phyloP scores from a whole-genome alignment of 2,888 invertebrate genomes.

The Andrena flavipes region DNA sequence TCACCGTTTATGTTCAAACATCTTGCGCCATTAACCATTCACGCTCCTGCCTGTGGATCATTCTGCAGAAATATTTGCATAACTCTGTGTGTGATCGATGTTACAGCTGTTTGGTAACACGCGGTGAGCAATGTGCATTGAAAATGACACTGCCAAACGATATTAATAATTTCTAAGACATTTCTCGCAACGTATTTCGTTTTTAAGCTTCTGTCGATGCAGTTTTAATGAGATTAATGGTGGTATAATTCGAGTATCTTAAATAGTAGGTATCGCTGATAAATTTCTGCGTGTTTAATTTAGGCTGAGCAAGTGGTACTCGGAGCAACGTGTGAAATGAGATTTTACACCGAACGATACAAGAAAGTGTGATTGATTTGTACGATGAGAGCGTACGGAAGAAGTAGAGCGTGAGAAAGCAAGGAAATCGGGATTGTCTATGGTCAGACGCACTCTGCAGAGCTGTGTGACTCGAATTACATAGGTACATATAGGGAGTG shows the following conservation, averaged over 20 bases:
- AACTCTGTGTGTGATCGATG: background rate
- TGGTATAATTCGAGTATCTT: too few species aligned
- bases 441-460: background rate
- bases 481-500: background rate
- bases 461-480: background rate
- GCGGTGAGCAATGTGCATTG: background rate
- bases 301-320: too few species aligned
- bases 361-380: background rate
- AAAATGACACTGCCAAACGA: background rate
- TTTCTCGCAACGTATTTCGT: too few species aligned
- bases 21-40: conserved; percentile 83
- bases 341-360: background rate
- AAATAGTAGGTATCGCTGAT: too few species aligned
- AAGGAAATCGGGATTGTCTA: conserved; percentile 4
- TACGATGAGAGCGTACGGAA: background rate
- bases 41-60: conserved; percentile 67
- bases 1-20: conserved; percentile 60
- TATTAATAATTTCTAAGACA: background rate
- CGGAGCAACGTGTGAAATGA: too few species aligned
- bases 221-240: too few species aligned
- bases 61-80: conserved; percentile 23
- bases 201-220: too few species aligned
- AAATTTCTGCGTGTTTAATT: too few species aligned
- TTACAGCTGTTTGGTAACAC: background rate
- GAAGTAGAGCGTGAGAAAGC: background rate